Percentiles rank a stretch among this genome's conserved stretches.
phyloP scores from a whole-genome alignment of 2,888 invertebrate genomes.

The Chelonus formosanus region DNA sequence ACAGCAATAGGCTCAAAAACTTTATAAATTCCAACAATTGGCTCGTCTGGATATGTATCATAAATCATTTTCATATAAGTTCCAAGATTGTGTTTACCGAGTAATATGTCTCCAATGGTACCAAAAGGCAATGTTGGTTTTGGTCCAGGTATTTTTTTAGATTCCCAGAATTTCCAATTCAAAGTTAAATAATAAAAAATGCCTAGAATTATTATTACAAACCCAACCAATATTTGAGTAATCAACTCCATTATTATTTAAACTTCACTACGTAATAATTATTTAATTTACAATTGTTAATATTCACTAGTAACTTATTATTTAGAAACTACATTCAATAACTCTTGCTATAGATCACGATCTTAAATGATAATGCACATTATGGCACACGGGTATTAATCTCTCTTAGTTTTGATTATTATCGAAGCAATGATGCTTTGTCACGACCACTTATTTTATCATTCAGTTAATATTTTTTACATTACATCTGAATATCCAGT shows the following conservation, averaged over 20 bases:
- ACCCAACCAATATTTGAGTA: neutral
- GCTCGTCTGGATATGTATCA: conserved; percentile 37
- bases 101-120: conserved; percentile 59
- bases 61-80: conserved; percentile 53
- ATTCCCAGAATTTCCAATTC: conserved; percentile 64
- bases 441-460: too few species aligned
- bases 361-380: too few species aligned
- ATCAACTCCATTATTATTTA: neutral
- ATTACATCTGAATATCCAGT: too few species aligned
- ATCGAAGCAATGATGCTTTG: too few species aligned
- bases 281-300: neutral
- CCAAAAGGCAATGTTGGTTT: conserved; percentile 63
- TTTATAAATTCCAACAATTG: conserved; percentile 45
- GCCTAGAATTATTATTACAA: neutral
- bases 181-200: conserved; percentile 57
- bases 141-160: conserved; percentile 58
- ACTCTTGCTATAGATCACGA: too few species aligned
- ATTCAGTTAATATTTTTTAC: too few species aligned
- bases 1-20: conserved; percentile 44
- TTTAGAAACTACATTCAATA: too few species aligned
- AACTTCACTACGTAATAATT: neutral
- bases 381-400: too few species aligned
- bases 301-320: too few species aligned
- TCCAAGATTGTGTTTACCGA: conserved; percentile 54
- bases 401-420: too few species aligned